Conservation (phyloP, 2,888 invertebrate genomes). For the Ypsolopha sequella region DNA sequence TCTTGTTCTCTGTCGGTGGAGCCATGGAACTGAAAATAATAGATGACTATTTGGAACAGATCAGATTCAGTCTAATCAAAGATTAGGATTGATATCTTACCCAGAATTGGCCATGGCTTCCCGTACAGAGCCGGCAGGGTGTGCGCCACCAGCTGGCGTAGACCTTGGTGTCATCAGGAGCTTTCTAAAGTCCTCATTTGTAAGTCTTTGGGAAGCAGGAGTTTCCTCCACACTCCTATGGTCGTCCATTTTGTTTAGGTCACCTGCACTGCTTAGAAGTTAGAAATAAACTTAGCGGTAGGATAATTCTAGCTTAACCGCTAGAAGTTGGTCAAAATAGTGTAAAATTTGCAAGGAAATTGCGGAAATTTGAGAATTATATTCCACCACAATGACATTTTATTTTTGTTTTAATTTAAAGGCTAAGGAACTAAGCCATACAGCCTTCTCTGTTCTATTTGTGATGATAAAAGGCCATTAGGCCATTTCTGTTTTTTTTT, state of each 20-base stretch:
- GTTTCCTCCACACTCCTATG: slow-evolving; percentile 65
- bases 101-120: slow-evolving; percentile 78
- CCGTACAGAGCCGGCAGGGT: slow-evolving; percentile 72
- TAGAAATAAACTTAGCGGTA: not conserved
- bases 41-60: not conserved
- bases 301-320: not conserved
- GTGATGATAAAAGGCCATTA: too few relatives aligned
- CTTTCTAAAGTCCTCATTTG: slow-evolving; percentile 97
- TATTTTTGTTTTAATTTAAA: too few relatives aligned
- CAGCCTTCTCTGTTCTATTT: too few relatives aligned
- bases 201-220: slow-evolving; percentile 83
- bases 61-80: slow-evolving; percentile 20
- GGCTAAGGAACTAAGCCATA: too few relatives aligned
- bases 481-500: too few relatives aligned
- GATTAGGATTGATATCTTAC: slow-evolving; percentile 27
- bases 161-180: slow-evolving; percentile 94
- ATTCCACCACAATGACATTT: too few relatives aligned
- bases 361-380: too few relatives aligned
- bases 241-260: slow-evolving; percentile 48
- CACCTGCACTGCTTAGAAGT: not conserved
- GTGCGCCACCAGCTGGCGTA: slow-evolving; percentile 69
- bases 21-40: slow-evolving; percentile 46
- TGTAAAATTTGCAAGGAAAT: too few relatives aligned
- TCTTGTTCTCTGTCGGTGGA: slow-evolving; percentile 77
- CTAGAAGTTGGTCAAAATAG: too few relatives aligned